phyloP scores from a whole-genome alignment of 2,113 vertebrate species.

The Ceyx margarethae region DNA sequence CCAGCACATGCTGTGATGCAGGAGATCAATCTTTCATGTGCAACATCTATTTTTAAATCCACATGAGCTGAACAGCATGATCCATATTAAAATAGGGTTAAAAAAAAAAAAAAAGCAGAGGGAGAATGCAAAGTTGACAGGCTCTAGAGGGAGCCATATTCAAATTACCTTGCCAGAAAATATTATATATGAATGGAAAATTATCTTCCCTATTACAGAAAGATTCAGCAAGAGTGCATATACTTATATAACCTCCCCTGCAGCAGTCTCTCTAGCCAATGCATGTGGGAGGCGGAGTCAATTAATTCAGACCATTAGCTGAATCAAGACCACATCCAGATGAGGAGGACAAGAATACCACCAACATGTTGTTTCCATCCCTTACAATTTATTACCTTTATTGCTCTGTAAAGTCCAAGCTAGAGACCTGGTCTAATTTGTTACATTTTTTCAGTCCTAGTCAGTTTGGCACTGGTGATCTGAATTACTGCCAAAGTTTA shows the following conservation, averaged over 20 bases:
- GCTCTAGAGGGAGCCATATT: constrained; percentile 22
- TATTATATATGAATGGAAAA: background rate
- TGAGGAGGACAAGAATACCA: background rate
- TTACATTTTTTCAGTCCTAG: background rate
- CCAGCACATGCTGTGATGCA: background rate
- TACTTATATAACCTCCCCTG: background rate
- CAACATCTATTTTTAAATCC: background rate
- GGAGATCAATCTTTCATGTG: background rate
- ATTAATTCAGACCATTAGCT: constrained; percentile 12
- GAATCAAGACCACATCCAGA: constrained; percentile 22
- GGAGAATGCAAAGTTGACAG: background rate
- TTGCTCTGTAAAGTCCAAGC: background rate
- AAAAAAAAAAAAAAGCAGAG: background rate
- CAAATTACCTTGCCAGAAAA: constrained; percentile 14
- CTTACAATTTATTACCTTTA: constrained; percentile 4
- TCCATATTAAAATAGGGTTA: background rate
- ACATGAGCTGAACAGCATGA: background rate
- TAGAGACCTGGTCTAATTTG: background rate
- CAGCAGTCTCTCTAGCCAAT: background rate
- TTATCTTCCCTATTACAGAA: background rate
- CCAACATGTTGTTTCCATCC: background rate
- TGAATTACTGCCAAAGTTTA: constrained; percentile 7
- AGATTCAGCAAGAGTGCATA: background rate
- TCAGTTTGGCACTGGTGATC: background rate
- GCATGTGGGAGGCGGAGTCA: background rate